These are phyloP conservation scores for Tillus elongatus DNA, from an alignment of 2,888 invertebrate species.

Conservation along the genomic window DNA sequence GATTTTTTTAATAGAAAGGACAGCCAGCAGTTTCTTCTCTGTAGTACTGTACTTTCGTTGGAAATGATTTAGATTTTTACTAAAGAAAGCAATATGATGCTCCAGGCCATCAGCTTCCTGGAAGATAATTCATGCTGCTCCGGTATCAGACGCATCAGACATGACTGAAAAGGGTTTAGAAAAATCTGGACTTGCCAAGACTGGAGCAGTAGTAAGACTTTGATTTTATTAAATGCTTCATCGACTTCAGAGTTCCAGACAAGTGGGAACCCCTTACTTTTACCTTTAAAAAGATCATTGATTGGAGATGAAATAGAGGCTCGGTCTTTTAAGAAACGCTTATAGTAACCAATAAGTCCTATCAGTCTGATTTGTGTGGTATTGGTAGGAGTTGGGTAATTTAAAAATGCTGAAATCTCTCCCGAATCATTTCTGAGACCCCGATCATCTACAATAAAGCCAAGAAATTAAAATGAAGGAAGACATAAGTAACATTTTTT, in stretches of 20 bases:
- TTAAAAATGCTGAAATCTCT: not conserved
- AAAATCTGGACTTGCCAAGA: conserved; percentile 2
- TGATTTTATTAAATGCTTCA: not conserved
- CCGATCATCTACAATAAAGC: not conserved
- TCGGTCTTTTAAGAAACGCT: not conserved
- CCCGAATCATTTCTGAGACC: not conserved
- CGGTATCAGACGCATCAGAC: conserved; percentile 1
- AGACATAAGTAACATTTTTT: not conserved
- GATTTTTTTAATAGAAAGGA: conserved; percentile 4
- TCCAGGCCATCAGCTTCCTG: conserved; percentile 1
- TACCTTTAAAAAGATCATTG: conserved; percentile 1
- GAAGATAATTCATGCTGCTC: not conserved
- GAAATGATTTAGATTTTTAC: not conserved
- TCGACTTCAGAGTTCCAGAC: not conserved
- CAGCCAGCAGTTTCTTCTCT: conserved; percentile 1
- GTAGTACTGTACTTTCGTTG: conserved; percentile 1
- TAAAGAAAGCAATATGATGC: conserved; percentile 1
- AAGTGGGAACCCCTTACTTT: not conserved
- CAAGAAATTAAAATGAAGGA: not conserved
- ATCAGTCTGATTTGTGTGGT: not conserved
- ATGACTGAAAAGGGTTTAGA: not conserved
- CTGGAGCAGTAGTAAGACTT: no score
- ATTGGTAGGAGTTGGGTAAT: not conserved
- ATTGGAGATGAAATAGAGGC: not conserved
- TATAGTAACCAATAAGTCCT: not conserved